A percentile compares a stretch with the other conserved stretches of the same genome.
These are phyloP conservation scores for Eustalomyia histrio DNA, from an alignment of 2,888 invertebrate genomes.

Conservation along the genomic window DNA sequence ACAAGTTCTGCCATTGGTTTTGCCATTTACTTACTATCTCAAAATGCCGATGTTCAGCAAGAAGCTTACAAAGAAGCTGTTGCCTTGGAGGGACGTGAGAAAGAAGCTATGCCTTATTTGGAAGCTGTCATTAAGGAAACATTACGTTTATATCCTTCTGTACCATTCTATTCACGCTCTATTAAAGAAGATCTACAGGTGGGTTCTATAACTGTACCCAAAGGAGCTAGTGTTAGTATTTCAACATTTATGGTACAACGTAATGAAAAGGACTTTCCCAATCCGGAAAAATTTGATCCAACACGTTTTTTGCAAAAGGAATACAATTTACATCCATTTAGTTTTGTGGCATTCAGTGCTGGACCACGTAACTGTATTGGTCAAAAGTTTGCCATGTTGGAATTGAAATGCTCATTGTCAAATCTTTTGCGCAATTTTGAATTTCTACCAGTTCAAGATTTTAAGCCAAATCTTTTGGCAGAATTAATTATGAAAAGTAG, in stretches of 20 bases:
- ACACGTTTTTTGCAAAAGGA: slow-evolving; percentile 74
- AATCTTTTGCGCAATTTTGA: slow-evolving; percentile 75
- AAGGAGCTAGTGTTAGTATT: slow-evolving; percentile 76
- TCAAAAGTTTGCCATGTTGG: too few species aligned
- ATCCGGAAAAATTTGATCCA: slow-evolving; percentile 79
- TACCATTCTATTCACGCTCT: slow-evolving; percentile 80
- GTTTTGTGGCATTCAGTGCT: slow-evolving; percentile 77
- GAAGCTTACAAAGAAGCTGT: slow-evolving; percentile 79
- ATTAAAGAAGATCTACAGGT: slow-evolving; percentile 79
- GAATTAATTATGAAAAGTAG: slow-evolving; percentile 77
- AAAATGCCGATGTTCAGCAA: slow-evolving; percentile 80
- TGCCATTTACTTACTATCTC: slow-evolving; percentile 80
- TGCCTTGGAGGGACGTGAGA: slow-evolving; percentile 76
- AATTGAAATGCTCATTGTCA: slow-evolving; percentile 75
- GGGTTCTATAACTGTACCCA: slow-evolving; percentile 78
- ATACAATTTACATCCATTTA: slow-evolving; percentile 74
- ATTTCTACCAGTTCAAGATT: slow-evolving; percentile 73
- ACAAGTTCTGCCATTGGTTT: slow-evolving; percentile 81
- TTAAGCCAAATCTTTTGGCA: slow-evolving; percentile 71
- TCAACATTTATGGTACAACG: slow-evolving; percentile 80
- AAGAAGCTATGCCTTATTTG: slow-evolving; percentile 80
- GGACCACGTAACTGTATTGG: slow-evolving; percentile 78
- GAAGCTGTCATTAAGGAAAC: slow-evolving; percentile 83
- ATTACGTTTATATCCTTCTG: slow-evolving; percentile 81
- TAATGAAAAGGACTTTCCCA: slow-evolving; percentile 79